Evolutionary conservation across 2,797 vertebrate species (phyloP).

Genomic region (Amblyraja radiata): DNA sequence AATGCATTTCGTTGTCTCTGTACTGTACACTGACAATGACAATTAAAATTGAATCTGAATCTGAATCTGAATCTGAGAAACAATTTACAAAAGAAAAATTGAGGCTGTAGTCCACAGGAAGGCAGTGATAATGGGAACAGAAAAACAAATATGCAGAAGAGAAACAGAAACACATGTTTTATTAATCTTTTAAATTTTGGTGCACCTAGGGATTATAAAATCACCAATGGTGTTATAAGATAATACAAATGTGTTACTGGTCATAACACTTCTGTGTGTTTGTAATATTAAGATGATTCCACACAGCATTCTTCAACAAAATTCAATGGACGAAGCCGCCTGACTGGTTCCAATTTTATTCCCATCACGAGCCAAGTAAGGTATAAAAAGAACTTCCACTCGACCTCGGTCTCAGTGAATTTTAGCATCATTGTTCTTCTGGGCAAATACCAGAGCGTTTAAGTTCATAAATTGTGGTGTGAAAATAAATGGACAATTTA

Average conservation of each 20-base stretch:
- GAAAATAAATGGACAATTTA: no score
- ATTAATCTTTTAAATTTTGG: neutral
- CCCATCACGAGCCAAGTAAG: neutral
- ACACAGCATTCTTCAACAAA: neutral
- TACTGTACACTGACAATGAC: no score
- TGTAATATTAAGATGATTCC: neutral
- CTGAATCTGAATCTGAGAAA: no score
- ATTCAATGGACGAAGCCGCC: neutral
- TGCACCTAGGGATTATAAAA: neutral
- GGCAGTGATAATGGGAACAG: neutral
- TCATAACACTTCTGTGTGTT: neutral
- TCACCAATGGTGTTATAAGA: neutral
- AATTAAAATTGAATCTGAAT: no score
- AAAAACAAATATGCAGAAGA: neutral
- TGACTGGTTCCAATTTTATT: no score
- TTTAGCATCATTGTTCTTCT: neutral
- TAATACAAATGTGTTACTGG: neutral
- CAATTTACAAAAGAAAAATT: neutral
- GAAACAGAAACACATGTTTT: neutral
- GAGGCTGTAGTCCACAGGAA: neutral
- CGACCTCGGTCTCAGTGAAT: neutral
- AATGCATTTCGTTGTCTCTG: no score
- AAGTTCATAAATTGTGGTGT: no score
- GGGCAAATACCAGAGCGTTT: neutral
- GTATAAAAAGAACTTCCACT: neutral